Evolutionary conservation across 2,888 invertebrate species (phyloP).

Genomic region (Synergus gifuensis): DNA sequence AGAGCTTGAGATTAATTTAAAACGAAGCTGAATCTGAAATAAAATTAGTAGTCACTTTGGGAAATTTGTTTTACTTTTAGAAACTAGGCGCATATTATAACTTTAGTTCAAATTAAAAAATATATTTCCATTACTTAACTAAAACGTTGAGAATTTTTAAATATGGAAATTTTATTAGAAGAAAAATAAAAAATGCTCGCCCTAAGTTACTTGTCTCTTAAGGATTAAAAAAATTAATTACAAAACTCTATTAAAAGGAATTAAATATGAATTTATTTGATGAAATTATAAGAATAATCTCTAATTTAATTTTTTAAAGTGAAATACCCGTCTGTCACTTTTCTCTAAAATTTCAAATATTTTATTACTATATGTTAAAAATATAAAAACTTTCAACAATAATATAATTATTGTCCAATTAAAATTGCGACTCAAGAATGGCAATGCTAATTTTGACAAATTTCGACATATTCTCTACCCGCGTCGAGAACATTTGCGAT

Average conservation of each 20-base stretch:
- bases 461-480: background rate
- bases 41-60: background rate
- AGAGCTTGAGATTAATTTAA: background rate
- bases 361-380: background rate
- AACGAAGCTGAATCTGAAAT: background rate
- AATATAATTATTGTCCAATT: background rate
- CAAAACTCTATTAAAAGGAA: too few species aligned
- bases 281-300: too few species aligned
- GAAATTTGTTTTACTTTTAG: background rate
- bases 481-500: background rate
- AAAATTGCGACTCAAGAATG: background rate
- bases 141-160: background rate
- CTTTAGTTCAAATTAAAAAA: background rate
- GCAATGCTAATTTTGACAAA: slow-evolving; percentile 11
- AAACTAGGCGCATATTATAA: background rate
- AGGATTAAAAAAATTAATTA: background rate
- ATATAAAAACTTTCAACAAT: background rate
- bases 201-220: background rate
- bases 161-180: background rate
- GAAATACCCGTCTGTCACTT: background rate
- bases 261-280: too few species aligned
- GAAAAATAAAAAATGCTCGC: background rate
- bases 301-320: too few species aligned
- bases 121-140: background rate
- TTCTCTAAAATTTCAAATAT: background rate